These are phyloP conservation scores for Cisticola juncidis DNA, from an alignment of 2,113 vertebrate genomes.

Conservation along the genomic window DNA sequence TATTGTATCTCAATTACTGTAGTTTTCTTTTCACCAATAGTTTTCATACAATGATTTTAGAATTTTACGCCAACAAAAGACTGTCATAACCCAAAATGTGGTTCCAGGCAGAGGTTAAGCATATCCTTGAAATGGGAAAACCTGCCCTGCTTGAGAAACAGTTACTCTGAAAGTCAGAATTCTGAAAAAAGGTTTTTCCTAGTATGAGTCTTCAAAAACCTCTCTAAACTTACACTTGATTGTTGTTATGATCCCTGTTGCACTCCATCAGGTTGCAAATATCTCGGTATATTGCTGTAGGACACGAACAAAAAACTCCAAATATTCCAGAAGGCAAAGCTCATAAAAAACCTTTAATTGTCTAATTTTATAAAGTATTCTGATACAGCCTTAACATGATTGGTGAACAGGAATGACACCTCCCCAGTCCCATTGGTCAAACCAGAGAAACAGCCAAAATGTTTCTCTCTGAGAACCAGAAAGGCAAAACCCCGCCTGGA, in stretches of 20 bases:
- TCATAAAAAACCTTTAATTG: too few relatives aligned
- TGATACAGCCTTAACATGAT: too few relatives aligned
- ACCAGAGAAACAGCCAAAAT: too few relatives aligned
- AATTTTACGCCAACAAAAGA: neutral
- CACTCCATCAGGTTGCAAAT: neutral
- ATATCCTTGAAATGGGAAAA: neutral
- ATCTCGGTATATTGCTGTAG: neutral
- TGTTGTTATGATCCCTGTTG: neutral
- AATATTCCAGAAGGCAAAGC: too few relatives aligned
- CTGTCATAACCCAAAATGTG: neutral
- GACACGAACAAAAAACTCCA: too few relatives aligned
- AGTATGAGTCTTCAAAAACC: neutral
- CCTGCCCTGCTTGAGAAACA: neutral
- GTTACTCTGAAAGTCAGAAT: neutral
- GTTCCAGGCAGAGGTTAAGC: neutral
- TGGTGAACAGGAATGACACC: too few relatives aligned
- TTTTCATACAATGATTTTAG: neutral
- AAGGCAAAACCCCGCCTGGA: too few relatives aligned
- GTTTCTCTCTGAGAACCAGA: too few relatives aligned
- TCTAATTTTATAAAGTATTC: too few relatives aligned
- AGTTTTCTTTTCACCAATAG: neutral
- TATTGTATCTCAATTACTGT: accelerated
- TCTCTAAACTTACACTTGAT: neutral
- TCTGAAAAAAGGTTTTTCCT: neutral
- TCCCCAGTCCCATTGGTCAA: too few relatives aligned